Evolutionary conservation across 37 sponge, comb jelly and placozoan species (phyloP).

Genomic region (Haliclona indistincta): DNA sequence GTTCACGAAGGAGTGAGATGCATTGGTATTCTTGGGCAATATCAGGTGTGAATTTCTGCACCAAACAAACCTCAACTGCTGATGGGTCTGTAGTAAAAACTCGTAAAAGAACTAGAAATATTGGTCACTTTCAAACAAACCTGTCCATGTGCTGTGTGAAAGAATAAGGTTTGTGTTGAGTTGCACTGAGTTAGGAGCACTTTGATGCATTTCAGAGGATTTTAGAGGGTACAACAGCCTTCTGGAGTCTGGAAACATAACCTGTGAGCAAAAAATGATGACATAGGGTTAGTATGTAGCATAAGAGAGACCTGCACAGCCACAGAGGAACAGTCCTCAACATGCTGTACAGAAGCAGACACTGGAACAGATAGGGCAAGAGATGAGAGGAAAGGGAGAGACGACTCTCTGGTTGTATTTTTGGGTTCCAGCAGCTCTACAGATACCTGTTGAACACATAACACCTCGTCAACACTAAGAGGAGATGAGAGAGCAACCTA

Average conservation of each 20-base stretch:
- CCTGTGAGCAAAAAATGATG: constrained; percentile 20
- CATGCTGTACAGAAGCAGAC: constrained; percentile 31
- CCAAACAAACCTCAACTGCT: constrained; percentile 58
- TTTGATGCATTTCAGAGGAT: constrained; percentile 21
- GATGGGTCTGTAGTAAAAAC: constrained; percentile 49
- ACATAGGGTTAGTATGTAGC: background rate
- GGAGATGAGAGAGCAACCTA: background rate
- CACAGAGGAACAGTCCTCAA: background rate
- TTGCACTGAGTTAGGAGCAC: constrained; percentile 7
- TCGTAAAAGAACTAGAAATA: background rate
- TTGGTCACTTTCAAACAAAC: constrained; percentile 19
- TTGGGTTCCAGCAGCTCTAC: background rate
- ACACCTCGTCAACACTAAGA: background rate
- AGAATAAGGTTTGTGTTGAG: constrained; percentile 52
- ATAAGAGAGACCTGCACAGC: constrained; percentile 42
- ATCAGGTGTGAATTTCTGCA: constrained; percentile 25
- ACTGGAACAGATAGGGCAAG: constrained; percentile 50
- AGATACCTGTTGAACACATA: no score
- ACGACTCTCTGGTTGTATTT: background rate
- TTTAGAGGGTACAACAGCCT: constrained; percentile 40
- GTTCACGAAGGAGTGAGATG: background rate
- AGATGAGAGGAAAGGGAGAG: constrained; percentile 9
- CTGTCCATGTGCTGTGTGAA: constrained; percentile 78
- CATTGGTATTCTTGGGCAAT: constrained; percentile 18
- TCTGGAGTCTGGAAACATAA: constrained; percentile 54